Evolutionary conservation across 2,113 vertebrate species (phyloP), one percentile per base, ranked within the genome.

Genomic region (Upupa epops): DNA sequence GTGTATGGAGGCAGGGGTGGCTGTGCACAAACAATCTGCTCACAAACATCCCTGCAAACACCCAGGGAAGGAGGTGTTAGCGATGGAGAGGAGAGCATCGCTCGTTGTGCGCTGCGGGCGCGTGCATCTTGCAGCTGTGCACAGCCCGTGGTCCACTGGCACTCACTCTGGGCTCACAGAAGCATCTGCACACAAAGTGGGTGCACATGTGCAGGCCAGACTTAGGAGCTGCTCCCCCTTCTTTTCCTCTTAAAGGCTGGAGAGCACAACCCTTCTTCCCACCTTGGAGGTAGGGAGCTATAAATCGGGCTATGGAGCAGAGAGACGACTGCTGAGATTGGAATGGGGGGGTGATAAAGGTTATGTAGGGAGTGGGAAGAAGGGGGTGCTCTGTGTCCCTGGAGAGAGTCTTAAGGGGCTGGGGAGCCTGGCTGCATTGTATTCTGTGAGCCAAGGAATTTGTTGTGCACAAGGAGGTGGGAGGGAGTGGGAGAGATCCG

Each of bases 341-440:
- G 46, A 19, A 13, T 10, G 13, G 17, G 46, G 24, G 17, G 28
- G 8, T 5, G 4, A 5, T 28, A 34, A 78, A 48, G 70, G 75
- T 52, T 52, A 9, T 34, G 25, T 17, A 37, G 59, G n/a, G 55
- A 42, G 13, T 2, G 13, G 45, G 76, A 46, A 52, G 32, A 31
- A 20, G 13, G 17, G 11, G 18, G 32, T 3, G 5, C 22, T 24
- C 45, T 12, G 1, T 37, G 63, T 19, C 71, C 51, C 65, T 34
- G 34, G 36, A 58, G 21, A 32, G 51, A 28, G 40, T 19, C 40
- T 11, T 73, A 56, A 32, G 64, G 74, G 28, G 63, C 40, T 25
- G 71, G 36, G 77, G 37, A 88, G 46, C 59, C 64, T 64, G 75
- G 83, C 87, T 96, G 94, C 96, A 96, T 88, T 88, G 83, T 68